Evolutionary conservation across 2,113 vertebrate species (phyloP), one percentile per base, ranked within the genome.

Genomic region (Stegastes partitus): DNA sequence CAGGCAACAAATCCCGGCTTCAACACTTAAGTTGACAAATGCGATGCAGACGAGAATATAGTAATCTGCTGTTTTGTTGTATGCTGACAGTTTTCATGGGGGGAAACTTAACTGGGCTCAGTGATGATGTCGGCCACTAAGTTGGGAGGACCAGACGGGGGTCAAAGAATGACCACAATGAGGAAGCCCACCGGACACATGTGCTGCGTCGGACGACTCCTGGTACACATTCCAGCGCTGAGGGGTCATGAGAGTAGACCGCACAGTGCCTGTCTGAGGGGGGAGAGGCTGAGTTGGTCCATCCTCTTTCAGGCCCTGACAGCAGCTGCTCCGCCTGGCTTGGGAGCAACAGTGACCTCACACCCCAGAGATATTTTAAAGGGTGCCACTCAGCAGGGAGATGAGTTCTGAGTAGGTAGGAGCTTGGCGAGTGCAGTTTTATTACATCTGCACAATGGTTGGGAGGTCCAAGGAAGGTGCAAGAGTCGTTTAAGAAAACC

Each of bases 261-360:
- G 89, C 88, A 85, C 81, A 58, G 84, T 68, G 79, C 85, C 81
- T 69, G 72, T 66, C 86, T 79, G 66, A 83, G 83, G 82, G 79
- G 83, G 79, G 85, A 37, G 74, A 65, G 85, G 42, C 74, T 68
- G 84, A 64, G 66, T 63, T 68, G 77, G 82, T 83, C 83, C 86
- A 81, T 90, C 86, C 89, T 89, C 77, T 81, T 87, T 82, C 77
- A 82, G 69, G 74, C 65, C 78, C 76, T 71, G 62, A 84, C 73
- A 73, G 88, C 92, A 95, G 95, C 96, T 96, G 97, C 96, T 95
- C 92, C 3, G 93, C 95, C 90, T 96, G 96, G 95, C 96, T 95
- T 93, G 92, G 94, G 34, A 15, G 91, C 94, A 95, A 92, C 93
- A 93, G 95, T 96, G 96, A 96, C 95, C 95, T 95, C 93, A 93